Evolutionary conservation across 2,797 vertebrate species (phyloP), one percentile per base, ranked within the genome.

Genomic region (Siniperca obscura): DNA sequence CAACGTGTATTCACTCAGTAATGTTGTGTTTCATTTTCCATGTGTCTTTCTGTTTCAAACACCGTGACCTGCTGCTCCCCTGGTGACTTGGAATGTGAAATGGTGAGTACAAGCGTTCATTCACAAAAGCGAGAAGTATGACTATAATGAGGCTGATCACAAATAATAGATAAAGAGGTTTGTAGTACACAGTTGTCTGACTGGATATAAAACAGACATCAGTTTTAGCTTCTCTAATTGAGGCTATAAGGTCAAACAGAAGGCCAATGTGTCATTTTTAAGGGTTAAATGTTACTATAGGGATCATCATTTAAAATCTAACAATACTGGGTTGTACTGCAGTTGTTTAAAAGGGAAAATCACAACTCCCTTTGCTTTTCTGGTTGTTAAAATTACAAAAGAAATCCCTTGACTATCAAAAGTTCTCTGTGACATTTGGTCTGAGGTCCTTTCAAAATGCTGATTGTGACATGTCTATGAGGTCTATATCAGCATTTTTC

Each of bases 91-190:
- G 74, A 74, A 48, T 70, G 59, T 87, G 70, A 77, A 72, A 82
- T 60, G 93, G 93, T 95, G 90, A 95, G 94, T 94, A 57, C 78
- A 44, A 36, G 73, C n/a, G 6, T 80, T 73, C 38, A 78, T 82
- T 87, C 74, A 87, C 70, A 67, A 52, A 70, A 72, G 34, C 2
- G 25, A n/a, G 52, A 83, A 78, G 56, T 46, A 1, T 60, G 30
- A 82, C 42, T 21, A 38, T 48, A 2, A 17, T 2, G 6, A 56
- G 8, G 14, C 25, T 36, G 52, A 44, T 19, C 6, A 61, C 50
- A 34, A 46, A 14, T 22, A 13, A 1, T 5, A 46, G 5, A 8
- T 30, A 40, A 64, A 8, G 4, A 57, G 25, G 19, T 7, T 19
- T 3, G 64, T 4, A 14, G 66, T 16, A n/a, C 27, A 57, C 11